Evolutionary conservation across 2,888 invertebrate species (phyloP), one percentile per base, ranked within the genome.

Genomic region (Cataglyphis cursor): DNA sequence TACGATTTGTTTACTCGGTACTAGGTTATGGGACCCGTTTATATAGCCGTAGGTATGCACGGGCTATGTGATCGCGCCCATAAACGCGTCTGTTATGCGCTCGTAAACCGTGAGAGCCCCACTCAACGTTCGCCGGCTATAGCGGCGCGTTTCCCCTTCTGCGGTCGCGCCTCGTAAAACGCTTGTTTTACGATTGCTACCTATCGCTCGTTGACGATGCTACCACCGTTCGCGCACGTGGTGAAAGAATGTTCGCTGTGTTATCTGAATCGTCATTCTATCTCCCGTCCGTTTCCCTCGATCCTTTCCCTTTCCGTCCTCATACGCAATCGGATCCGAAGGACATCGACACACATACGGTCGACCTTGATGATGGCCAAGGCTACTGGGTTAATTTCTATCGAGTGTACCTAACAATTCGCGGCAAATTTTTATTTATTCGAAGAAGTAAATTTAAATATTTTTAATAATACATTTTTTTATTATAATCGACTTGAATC

Each of bases 71-170:
- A 94, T 94, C 94, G 93, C 92, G 92, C 93, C 94, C 94, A 94
- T 94, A 95, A 95, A 94, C 94, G 94, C 93, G 93, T 92, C 94
- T 94, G 94, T 94, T 94, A 94, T 94, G 94, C 93, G 93, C 94
- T 95, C 94, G 94, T 95, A 94, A 95, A 95, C 91, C 92, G 93
- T 89, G 91, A 90, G 87, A 92, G 89, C 91, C 93, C 93, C 92
- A 91, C 93, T 91, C 92, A 89, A 88, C 90, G 91, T 80, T 84
- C 82, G 64, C 78, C 83, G 85, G 85, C 51, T 84, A 84, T 81
- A 81, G 82, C 85, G 64, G 74, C 66, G 78, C 66, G 62, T 57
- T 83, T 90, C 81, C 89, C 88, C 89, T 86, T 88, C 85, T 86
- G 76, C 81, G 83, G 86, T 88, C 88, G 87, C 66, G 90, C 91